Evolutionary conservation across 1,140 invertebrate species (phyloP).

Genomic region (Homarus americanus): DNA sequence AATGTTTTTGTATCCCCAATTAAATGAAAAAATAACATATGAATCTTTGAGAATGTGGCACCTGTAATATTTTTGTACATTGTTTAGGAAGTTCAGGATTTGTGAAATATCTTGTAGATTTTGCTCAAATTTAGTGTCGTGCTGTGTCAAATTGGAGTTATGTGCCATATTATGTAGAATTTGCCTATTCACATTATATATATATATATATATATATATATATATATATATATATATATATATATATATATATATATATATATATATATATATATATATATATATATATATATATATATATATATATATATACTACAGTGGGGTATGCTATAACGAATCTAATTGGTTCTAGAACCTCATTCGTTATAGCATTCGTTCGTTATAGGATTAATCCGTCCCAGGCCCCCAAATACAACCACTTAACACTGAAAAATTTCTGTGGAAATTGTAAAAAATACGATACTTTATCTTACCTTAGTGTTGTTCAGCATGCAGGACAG

Average conservation of each 20-base stretch:
- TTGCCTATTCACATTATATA: background rate
- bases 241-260: background rate
- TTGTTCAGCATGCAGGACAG: no score
- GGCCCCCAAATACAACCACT: no score
- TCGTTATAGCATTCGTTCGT: no score
- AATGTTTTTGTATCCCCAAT: background rate
- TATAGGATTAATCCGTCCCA: no score
- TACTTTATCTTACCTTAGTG: no score
- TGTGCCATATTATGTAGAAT: background rate
- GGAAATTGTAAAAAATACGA: no score
- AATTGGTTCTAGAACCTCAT: no score
- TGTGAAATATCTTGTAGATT: background rate
- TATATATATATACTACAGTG: background rate
- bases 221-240: background rate
- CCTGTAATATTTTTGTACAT: background rate
- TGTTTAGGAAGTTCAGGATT: background rate
- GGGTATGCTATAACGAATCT: no score
- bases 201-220: background rate
- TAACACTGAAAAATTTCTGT: no score
- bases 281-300: background rate
- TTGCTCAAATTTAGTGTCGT: background rate
- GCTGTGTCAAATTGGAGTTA: background rate
- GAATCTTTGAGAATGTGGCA: background rate
- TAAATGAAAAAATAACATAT: no score
- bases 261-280: no score